Evolutionary conservation across 2,797 vertebrate genomes (phyloP).

Genomic region (Steatocranus sp.): DNA sequence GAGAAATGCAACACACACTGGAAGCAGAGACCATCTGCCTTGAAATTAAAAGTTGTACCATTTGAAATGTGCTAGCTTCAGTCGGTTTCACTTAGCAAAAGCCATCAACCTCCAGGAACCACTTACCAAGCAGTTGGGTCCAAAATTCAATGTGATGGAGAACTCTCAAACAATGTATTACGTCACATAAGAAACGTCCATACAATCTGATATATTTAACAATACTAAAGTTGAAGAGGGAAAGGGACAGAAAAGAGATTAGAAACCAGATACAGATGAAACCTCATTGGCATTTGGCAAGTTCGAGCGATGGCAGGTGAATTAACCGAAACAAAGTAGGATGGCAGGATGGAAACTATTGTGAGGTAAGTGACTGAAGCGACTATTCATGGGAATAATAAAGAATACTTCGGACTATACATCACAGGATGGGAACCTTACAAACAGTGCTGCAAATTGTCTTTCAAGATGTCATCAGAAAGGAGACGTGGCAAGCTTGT

Average conservation of each 20-base stretch:
- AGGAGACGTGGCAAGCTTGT: not conserved
- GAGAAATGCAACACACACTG: not conserved
- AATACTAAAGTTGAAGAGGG: not conserved
- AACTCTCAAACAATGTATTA: not conserved
- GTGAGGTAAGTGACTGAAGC: not conserved
- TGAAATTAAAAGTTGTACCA: not conserved
- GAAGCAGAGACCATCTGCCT: rapidly evolving
- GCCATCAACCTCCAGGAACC: not conserved
- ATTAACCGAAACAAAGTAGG: not conserved
- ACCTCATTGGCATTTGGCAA: rapidly evolving
- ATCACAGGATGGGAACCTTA: not conserved
- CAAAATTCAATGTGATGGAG: not conserved
- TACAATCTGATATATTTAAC: not conserved
- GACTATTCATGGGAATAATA: not conserved
- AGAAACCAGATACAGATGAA: not conserved
- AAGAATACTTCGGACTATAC: not conserved
- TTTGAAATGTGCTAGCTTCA: not conserved
- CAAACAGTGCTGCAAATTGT: not conserved
- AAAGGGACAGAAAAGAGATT: not conserved
- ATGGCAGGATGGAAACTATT: not conserved
- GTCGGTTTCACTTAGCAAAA: not conserved
- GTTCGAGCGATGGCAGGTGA: not conserved
- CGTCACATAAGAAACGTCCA: not conserved
- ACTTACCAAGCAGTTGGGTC: not conserved
- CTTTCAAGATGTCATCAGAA: not conserved